phyloP scores from a whole-genome alignment of 2,888 invertebrate genomes.

The Philopedon plagiatum region DNA sequence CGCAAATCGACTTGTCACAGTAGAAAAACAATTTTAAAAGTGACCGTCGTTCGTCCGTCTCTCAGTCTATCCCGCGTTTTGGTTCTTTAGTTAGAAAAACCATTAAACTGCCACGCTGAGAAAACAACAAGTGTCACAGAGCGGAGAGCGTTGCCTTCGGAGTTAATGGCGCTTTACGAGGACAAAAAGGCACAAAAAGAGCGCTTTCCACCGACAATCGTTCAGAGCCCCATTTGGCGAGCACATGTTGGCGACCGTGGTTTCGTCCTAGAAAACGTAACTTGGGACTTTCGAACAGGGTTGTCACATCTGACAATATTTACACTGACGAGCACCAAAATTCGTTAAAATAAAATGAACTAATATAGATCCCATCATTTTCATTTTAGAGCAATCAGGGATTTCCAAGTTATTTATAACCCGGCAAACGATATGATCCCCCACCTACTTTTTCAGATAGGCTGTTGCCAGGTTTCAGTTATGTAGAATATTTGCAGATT shows the following conservation, averaged over 20 bases:
- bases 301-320: slow-evolving; percentile 5
- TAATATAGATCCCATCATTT: too few species aligned
- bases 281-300: background rate
- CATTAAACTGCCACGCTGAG: slow-evolving; percentile 30
- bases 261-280: background rate
- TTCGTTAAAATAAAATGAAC: background rate
- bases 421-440: too few species aligned
- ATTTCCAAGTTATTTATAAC: too few species aligned
- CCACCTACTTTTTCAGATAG: too few species aligned
- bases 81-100: slow-evolving; percentile 19
- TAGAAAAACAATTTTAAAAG: slow-evolving; percentile 17
- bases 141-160: slow-evolving; percentile 19
- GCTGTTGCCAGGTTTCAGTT: too few species aligned
- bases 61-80: background rate
- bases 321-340: background rate
- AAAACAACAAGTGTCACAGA: slow-evolving; percentile 35
- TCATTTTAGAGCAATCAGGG: too few species aligned
- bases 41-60: slow-evolving; percentile 12
- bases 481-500: too few species aligned
- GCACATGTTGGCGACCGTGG: slow-evolving; percentile 34
- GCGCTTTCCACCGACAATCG: slow-evolving; percentile 20
- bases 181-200: slow-evolving; percentile 20
- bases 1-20: slow-evolving; percentile 30
- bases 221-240: slow-evolving; percentile 39
- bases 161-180: slow-evolving; percentile 37